These are phyloP conservation scores for Papilio elwesi DNA, from an alignment of 2,888 invertebrate species.

Conservation along the genomic window DNA sequence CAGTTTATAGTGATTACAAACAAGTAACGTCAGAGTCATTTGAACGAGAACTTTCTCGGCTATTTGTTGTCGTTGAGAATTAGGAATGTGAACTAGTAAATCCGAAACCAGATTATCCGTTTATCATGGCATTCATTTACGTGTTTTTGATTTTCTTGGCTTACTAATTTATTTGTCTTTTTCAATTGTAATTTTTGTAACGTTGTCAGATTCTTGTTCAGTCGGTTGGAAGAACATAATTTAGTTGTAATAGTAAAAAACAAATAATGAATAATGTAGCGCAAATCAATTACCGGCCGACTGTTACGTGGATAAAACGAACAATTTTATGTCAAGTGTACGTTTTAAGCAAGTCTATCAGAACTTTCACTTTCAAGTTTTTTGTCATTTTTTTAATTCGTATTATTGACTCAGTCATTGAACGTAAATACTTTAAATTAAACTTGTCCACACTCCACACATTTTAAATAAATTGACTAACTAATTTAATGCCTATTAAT, in stretches of 20 bases:
- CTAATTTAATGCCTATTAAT: neutral
- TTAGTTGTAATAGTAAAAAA: constrained; percentile 31
- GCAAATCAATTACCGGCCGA: constrained; percentile 48
- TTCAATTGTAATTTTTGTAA: no score
- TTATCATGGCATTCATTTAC: no score
- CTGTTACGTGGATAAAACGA: constrained; percentile 52
- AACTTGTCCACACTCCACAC: neutral
- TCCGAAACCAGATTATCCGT: no score
- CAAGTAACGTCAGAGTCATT: no score
- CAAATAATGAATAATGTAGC: constrained; percentile 47
- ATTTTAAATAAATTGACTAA: constrained; percentile 1
- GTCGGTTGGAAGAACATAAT: neutral
- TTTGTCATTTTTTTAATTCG: constrained; percentile 58
- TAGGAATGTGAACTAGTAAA: no score
- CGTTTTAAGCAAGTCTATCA: constrained; percentile 60
- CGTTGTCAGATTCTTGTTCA: no score
- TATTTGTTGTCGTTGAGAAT: no score
- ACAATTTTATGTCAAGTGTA: constrained; percentile 60
- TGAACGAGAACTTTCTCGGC: no score
- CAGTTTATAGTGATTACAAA: no score
- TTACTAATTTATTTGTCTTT: no score
- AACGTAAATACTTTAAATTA: constrained; percentile 7
- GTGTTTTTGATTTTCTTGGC: no score
- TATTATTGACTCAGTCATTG: constrained; percentile 45
- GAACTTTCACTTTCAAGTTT: constrained; percentile 72